These are phyloP conservation scores for Actias luna DNA, from an alignment of 2,888 invertebrate genomes.

Conservation along the genomic window DNA sequence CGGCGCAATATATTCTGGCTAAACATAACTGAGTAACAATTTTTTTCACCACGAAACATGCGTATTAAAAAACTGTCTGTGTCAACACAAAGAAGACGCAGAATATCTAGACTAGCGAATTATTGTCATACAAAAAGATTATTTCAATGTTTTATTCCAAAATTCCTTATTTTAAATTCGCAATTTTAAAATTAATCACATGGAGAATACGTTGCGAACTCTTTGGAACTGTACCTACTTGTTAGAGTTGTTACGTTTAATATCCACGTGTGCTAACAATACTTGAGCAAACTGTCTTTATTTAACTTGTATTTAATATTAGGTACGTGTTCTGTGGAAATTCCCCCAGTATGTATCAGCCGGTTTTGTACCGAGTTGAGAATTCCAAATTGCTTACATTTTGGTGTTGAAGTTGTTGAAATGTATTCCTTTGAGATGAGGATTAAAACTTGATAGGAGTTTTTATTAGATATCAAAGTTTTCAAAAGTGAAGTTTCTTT, in stretches of 20 bases:
- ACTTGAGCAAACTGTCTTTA: constrained; percentile 66
- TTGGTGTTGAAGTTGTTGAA: constrained; percentile 38
- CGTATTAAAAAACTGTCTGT: too few species aligned
- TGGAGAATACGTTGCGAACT: constrained; percentile 55
- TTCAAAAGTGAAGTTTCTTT: constrained; percentile 1
- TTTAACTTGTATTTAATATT: constrained; percentile 76
- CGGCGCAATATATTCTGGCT: too few species aligned
- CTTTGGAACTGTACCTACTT: constrained; percentile 64
- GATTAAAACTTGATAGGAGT: constrained; percentile 11
- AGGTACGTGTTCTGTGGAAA: constrained; percentile 66
- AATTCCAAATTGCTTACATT: constrained; percentile 63
- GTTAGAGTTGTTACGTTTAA: constrained; percentile 59
- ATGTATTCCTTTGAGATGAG: constrained; percentile 42
- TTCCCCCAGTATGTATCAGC: constrained; percentile 43
- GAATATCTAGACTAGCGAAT: too few species aligned
- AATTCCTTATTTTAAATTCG: constrained; percentile 20
- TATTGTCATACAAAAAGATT: too few species aligned
- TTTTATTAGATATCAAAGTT: constrained; percentile 8
- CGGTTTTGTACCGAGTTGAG: constrained; percentile 44
- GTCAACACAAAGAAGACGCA: too few species aligned
- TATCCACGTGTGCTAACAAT: constrained; percentile 65
- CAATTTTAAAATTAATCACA: constrained; percentile 71
- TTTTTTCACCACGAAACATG: too few species aligned
- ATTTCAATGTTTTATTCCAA: not conserved
- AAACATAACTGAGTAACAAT: too few species aligned